phyloP scores from a whole-genome alignment of 2,113 vertebrate species.

The Zeus faber region DNA sequence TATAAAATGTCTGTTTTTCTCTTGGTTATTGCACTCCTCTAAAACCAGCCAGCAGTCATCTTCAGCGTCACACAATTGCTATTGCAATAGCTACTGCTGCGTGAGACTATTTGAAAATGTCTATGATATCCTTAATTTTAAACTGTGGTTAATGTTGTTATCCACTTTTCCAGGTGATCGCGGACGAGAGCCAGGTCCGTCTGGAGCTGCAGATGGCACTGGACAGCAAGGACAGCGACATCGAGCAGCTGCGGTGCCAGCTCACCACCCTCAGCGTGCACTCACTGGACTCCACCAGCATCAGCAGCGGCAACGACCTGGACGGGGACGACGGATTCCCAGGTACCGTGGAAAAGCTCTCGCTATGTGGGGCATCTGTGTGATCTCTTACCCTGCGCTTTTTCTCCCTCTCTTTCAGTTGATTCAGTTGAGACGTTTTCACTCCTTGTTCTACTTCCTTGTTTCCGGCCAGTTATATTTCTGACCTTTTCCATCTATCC shows the following conservation, averaged over 20 bases:
- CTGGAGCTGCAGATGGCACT: constrained; percentile 95
- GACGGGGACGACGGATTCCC: constrained; percentile 88
- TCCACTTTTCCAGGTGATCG: constrained; percentile 90
- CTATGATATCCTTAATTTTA: no score
- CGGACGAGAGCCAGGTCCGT: constrained; percentile 89
- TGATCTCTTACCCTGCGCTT: not conserved
- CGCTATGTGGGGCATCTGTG: no score
- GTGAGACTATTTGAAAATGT: no score
- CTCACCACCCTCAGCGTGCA: constrained; percentile 87
- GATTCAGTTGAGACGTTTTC: not conserved
- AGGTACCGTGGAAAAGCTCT: constrained; percentile 68
- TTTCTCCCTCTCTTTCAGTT: constrained; percentile 7
- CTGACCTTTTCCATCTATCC: constrained; percentile 5
- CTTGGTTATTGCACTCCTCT: no score
- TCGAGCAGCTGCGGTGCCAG: constrained; percentile 94
- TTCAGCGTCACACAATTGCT: no score
- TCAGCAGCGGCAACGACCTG: constrained; percentile 87
- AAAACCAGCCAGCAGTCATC: no score
- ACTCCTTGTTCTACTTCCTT: constrained; percentile 1
- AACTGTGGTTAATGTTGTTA: no score
- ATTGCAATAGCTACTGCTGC: no score
- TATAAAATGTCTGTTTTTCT: no score
- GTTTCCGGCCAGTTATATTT: constrained; percentile 11
- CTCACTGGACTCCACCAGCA: constrained; percentile 87
- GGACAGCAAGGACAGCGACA: constrained; percentile 97